Percentiles rank a stretch among this genome's conserved stretches.
These are phyloP conservation scores for Nephrocerus scutellatus DNA, from an alignment of 2,888 invertebrate genomes.

Conservation along the genomic window DNA sequence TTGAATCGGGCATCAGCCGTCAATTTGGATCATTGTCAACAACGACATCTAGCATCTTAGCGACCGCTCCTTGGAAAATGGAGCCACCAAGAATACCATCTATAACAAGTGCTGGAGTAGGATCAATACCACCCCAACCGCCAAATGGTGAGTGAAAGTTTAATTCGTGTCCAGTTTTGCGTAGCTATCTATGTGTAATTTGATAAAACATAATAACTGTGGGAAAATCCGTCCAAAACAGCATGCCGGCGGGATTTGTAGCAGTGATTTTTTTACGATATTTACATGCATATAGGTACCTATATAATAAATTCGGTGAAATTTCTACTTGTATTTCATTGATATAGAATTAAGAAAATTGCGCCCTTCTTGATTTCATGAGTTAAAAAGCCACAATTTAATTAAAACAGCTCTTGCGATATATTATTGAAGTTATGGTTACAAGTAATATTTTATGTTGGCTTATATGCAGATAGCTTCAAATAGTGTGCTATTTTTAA, in stretches of 20 bases:
- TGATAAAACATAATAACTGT: slow-evolving; percentile 1
- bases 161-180: slow-evolving; percentile 9
- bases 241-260: slow-evolving; percentile 1
- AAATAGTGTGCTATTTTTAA: no score
- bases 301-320: slow-evolving; percentile 4
- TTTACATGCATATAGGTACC: background rate
- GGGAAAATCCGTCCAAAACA: slow-evolving; percentile 1
- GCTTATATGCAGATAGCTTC: no score
- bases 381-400: no score
- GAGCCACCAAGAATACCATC: slow-evolving; percentile 43
- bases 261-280: slow-evolving; percentile 2
- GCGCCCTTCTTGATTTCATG: no score
- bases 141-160: slow-evolving; percentile 37
- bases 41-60: slow-evolving; percentile 40
- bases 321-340: background rate
- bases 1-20: slow-evolving; percentile 47
- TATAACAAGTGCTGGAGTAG: slow-evolving; percentile 25
- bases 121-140: slow-evolving; percentile 33
- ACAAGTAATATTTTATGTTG: no score
- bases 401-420: no score
- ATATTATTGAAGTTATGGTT: no score
- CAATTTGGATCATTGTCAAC: slow-evolving; percentile 46
- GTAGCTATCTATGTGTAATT: no score
- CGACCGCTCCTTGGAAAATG: slow-evolving; percentile 45
- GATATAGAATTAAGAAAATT: no score